These are phyloP conservation scores for Lepidurus couesii DNA, from an alignment of 1,140 invertebrate species.

Conservation along the genomic window DNA sequence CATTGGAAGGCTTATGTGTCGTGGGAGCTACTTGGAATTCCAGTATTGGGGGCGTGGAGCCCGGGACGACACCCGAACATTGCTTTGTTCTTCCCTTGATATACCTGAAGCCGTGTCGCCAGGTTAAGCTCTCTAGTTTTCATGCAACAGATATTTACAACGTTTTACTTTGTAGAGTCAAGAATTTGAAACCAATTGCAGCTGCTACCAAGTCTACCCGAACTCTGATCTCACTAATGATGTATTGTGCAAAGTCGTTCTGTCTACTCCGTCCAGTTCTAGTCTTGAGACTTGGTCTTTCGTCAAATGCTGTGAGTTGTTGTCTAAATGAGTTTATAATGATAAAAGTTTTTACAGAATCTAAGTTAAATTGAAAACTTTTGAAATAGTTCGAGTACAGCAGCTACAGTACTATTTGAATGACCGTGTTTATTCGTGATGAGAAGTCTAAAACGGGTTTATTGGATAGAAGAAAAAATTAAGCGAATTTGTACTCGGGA, in stretches of 20 bases:
- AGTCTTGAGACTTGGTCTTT: background rate
- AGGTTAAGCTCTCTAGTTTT: background rate
- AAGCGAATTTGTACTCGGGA: too few relatives aligned
- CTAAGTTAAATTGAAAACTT: background rate
- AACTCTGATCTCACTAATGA: background rate
- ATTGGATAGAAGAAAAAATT: too few relatives aligned
- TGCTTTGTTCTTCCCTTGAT: background rate
- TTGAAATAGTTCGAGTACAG: too few relatives aligned
- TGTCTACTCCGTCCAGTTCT: background rate
- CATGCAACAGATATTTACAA: background rate
- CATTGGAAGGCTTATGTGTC: background rate
- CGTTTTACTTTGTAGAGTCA: background rate
- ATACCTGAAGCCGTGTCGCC: background rate
- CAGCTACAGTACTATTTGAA: too few relatives aligned
- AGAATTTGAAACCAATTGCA: background rate
- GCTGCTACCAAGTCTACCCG: background rate
- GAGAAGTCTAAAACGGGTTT: too few relatives aligned
- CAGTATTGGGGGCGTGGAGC: background rate
- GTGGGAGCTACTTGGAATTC: background rate
- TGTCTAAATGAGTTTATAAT: slow-evolving; percentile 3
- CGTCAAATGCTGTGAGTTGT: background rate
- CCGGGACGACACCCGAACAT: background rate
- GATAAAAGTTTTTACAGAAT: background rate
- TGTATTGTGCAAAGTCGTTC: background rate
- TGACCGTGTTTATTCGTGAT: too few relatives aligned